Conservation (phyloP, 2,888 invertebrate species). For the Eretmocerus hayati region DNA sequence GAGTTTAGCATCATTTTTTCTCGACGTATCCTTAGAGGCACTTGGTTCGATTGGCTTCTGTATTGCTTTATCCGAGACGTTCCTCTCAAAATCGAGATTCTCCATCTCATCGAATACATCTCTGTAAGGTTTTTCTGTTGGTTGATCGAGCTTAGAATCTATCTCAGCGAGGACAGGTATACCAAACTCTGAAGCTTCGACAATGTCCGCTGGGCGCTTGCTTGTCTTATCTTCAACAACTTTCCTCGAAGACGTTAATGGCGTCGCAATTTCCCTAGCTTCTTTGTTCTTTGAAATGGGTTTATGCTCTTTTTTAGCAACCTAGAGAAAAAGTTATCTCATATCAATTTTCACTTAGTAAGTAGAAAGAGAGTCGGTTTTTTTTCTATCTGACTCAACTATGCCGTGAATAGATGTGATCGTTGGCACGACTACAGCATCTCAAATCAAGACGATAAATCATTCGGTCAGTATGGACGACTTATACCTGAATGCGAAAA, state of each 20-base stretch:
- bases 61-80: slow-evolving; percentile 5
- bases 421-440: no score
- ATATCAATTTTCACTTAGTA: no score
- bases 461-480: no score
- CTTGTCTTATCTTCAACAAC: slow-evolving; percentile 6
- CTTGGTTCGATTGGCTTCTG: slow-evolving; percentile 5
- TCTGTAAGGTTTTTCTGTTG: slow-evolving; percentile 12
- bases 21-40: slow-evolving; percentile 9
- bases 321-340: no score
- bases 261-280: background rate
- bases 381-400: no score
- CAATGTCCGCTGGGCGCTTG: slow-evolving; percentile 9
- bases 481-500: no score
- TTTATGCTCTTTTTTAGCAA: background rate
- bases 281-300: background rate
- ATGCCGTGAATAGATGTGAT: no score
- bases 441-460: no score
- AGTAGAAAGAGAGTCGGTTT: no score
- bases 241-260: background rate
- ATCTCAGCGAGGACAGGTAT: slow-evolving; percentile 21
- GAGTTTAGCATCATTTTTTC: slow-evolving; percentile 16
- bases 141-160: slow-evolving; percentile 14
- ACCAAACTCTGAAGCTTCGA: slow-evolving; percentile 18
- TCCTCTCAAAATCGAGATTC: slow-evolving; percentile 15
- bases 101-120: slow-evolving; percentile 19